phyloP scores from a whole-genome alignment of 2,888 invertebrate genomes.

The Dioctria rufipes region DNA sequence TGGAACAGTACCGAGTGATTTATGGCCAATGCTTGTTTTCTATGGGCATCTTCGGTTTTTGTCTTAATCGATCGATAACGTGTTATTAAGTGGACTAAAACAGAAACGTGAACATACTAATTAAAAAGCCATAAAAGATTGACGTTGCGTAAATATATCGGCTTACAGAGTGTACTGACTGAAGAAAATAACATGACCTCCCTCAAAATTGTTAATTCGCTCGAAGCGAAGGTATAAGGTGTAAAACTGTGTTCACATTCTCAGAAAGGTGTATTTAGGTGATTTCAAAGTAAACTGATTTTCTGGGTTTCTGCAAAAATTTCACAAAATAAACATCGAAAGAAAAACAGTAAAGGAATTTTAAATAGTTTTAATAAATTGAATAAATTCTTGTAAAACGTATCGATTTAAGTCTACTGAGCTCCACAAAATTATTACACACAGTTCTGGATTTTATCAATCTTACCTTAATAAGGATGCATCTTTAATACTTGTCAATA shows the following conservation, averaged over 20 bases:
- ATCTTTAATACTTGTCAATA: background rate
- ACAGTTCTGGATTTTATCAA: background rate
- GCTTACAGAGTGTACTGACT: constrained; percentile 3
- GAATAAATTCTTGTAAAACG: background rate
- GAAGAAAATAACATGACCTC: constrained; percentile 3
- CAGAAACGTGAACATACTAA: constrained; percentile 27
- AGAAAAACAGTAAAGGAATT: background rate
- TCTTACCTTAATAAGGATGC: too few relatives aligned
- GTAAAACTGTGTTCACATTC: background rate
- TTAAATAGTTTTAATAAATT: background rate
- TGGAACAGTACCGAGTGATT: background rate
- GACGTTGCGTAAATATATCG: constrained; percentile 31
- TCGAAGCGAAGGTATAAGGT: background rate
- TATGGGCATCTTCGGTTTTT: constrained; percentile 5
- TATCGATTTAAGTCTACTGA: background rate
- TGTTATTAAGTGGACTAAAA: constrained; percentile 35
- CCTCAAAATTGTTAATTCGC: background rate
- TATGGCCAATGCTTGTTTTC: constrained; percentile 11
- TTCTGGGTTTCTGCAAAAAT: background rate
- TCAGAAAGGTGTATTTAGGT: background rate
- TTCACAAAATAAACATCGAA: background rate
- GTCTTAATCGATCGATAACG: constrained; percentile 33
- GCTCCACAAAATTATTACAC: background rate
- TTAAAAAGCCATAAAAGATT: constrained; percentile 21
- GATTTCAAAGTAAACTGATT: background rate